These are phyloP conservation scores for Peromyscus eremicus DNA, from an alignment of 2,797 vertebrate species.

Conservation along the genomic window DNA sequence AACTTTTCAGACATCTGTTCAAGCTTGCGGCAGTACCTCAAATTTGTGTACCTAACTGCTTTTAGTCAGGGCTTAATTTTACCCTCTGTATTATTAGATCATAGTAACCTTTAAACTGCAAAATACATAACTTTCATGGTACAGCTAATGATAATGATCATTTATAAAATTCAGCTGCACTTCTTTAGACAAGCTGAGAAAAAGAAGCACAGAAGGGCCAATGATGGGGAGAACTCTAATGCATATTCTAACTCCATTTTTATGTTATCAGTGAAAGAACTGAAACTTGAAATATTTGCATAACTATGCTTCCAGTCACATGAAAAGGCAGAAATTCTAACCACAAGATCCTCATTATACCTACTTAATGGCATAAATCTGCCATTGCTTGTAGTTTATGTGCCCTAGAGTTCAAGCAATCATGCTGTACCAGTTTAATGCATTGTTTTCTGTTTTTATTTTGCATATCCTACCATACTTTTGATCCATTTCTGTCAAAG, in stretches of 20 bases:
- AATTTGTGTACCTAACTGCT: constrained; percentile 74
- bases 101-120: constrained; percentile 26
- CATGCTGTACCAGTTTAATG: neutral
- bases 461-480: neutral
- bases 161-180: neutral
- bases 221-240: neutral
- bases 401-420: constrained; percentile 32
- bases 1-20: constrained; percentile 81
- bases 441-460: constrained; percentile 49
- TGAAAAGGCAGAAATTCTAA: constrained; percentile 58
- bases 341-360: constrained; percentile 38
- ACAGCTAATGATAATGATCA: constrained; percentile 7
- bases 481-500: constrained; percentile 27
- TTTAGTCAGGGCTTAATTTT: constrained; percentile 59
- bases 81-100: constrained; percentile 56
- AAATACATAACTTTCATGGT: neutral
- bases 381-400: constrained; percentile 28
- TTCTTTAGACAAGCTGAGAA: neutral
- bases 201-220: neutral
- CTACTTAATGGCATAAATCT: constrained; percentile 36
- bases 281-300: constrained; percentile 67
- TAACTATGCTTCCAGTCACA: constrained; percentile 48
- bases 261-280: constrained; percentile 49
- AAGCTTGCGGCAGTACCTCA: constrained; percentile 27
- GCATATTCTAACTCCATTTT: neutral